Percentiles rank a stretch among this genome's conserved stretches.
These are phyloP conservation scores for Oegoconia quadripuncta DNA, from an alignment of 2,888 invertebrate species.

Conservation along the genomic window DNA sequence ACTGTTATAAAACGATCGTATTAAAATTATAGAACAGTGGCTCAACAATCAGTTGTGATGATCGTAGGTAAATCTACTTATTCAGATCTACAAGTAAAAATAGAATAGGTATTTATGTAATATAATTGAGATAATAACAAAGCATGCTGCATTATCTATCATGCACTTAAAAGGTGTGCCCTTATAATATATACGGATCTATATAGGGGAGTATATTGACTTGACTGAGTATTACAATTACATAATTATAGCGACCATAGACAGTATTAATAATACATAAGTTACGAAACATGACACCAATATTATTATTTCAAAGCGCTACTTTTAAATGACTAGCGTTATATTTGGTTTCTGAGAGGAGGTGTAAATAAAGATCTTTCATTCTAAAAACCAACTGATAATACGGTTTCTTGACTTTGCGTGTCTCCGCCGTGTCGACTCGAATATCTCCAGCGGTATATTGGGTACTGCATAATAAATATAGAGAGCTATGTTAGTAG, in stretches of 20 bases:
- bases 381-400: constrained; percentile 79
- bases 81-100: constrained; percentile 3
- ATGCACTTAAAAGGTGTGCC: constrained; percentile 57
- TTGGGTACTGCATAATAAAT: constrained; percentile 79
- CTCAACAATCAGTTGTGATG: too few relatives aligned
- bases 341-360: constrained; percentile 51
- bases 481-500: constrained; percentile 73
- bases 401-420: constrained; percentile 78
- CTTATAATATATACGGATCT: constrained; percentile 22
- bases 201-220: constrained; percentile 37
- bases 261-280: constrained; percentile 15
- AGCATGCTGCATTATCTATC: constrained; percentile 60
- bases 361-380: constrained; percentile 50
- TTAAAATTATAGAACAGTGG: too few relatives aligned
- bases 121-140: constrained; percentile 30
- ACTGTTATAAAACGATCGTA: too few relatives aligned
- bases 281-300: constrained; percentile 32
- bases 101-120: not conserved
- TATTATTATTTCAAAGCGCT: constrained; percentile 55
- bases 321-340: constrained; percentile 61
- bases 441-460: constrained; percentile 79
- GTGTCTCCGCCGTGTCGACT: constrained; percentile 76
- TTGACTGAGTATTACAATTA: constrained; percentile 52
- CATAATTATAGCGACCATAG: constrained; percentile 29
- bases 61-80: not conserved